Percentiles rank a stretch among this genome's conserved stretches.
Evolutionary conservation across 1,140 invertebrate species (phyloP).

Genomic region (Bombus superbus): DNA sequence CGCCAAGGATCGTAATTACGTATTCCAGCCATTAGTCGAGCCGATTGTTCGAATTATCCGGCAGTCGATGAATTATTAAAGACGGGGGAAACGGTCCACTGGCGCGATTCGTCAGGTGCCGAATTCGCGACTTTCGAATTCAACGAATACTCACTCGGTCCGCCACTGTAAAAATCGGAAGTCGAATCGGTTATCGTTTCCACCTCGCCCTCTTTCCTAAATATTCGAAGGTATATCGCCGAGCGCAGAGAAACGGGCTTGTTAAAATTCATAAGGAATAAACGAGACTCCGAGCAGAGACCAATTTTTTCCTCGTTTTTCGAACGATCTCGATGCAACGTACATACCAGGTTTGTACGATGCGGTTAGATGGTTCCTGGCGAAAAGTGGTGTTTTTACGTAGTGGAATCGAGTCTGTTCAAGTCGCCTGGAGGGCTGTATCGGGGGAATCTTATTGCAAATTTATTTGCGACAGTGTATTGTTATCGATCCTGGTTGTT

Average conservation of each 20-base stretch:
- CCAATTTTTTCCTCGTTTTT: not conserved
- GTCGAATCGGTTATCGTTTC: not conserved
- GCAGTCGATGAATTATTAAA: slow-evolving; percentile 58
- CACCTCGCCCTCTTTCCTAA: not conserved
- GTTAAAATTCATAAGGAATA: slow-evolving; percentile 45
- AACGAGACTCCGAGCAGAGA: not conserved
- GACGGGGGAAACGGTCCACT: not conserved
- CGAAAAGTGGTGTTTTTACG: not conserved
- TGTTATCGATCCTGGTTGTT: not conserved
- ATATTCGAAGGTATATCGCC: slow-evolving; percentile 6
- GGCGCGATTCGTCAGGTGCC: not conserved
- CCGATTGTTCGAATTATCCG: slow-evolving; percentile 46
- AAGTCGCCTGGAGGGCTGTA: not conserved
- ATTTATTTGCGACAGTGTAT: not conserved
- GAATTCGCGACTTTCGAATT: slow-evolving; percentile 15
- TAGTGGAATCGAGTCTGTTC: not conserved
- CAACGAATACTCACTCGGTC: not conserved
- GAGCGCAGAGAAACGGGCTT: too few species aligned
- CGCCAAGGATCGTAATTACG: slow-evolving; percentile 1
- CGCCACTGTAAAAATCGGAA: not conserved
- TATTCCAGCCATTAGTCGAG: slow-evolving; percentile 19
- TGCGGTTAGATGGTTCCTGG: not conserved
- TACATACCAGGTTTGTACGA: not conserved
- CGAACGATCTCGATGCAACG: not conserved
- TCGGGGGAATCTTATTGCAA: not conserved